Evolutionary conservation across 2,797 vertebrate genomes (phyloP).

Genomic region (Pipistrellus pipistrellus): DNA sequence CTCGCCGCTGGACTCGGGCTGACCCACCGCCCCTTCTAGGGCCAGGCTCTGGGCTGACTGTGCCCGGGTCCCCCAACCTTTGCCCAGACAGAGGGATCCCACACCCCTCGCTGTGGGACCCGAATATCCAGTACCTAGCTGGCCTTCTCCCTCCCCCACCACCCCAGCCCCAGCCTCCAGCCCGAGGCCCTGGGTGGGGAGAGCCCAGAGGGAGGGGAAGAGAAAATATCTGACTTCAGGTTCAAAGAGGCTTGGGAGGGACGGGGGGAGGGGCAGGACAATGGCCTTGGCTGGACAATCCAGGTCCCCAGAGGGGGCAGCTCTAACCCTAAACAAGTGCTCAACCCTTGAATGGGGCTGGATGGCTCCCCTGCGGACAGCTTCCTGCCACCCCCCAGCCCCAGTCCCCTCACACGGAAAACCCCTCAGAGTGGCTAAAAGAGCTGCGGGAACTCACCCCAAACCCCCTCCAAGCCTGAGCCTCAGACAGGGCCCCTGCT

Average conservation of each 20-base stretch:
- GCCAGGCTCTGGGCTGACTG: background rate
- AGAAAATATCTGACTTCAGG: constrained; percentile 71
- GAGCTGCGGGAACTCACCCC: background rate
- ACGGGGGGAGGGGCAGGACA: constrained; percentile 70
- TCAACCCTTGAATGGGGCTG: constrained; percentile 82
- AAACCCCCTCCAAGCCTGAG: constrained; percentile 65
- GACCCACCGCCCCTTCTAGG: background rate
- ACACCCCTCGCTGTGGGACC: background rate
- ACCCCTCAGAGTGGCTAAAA: constrained; percentile 45
- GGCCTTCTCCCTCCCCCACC: constrained; percentile 33
- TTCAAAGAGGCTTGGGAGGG: constrained; percentile 80
- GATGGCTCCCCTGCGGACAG: constrained; percentile 85
- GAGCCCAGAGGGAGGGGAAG: constrained; percentile 29
- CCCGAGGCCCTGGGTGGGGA: constrained; percentile 72
- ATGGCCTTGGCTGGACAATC: constrained; percentile 78
- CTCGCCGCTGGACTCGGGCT: background rate
- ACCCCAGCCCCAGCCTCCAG: constrained; percentile 16
- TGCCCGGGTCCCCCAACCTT: background rate
- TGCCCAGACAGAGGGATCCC: background rate
- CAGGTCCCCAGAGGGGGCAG: constrained; percentile 80
- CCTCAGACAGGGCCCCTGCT: constrained; percentile 50
- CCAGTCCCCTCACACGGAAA: constrained; percentile 49
- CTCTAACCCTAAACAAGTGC: constrained; percentile 84
- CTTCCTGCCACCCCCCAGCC: constrained; percentile 80
- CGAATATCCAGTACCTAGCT: background rate